Base-by-base conservation (phyloP, 2,113 vertebrate species). In the Xyrauchen texanus region DNA sequence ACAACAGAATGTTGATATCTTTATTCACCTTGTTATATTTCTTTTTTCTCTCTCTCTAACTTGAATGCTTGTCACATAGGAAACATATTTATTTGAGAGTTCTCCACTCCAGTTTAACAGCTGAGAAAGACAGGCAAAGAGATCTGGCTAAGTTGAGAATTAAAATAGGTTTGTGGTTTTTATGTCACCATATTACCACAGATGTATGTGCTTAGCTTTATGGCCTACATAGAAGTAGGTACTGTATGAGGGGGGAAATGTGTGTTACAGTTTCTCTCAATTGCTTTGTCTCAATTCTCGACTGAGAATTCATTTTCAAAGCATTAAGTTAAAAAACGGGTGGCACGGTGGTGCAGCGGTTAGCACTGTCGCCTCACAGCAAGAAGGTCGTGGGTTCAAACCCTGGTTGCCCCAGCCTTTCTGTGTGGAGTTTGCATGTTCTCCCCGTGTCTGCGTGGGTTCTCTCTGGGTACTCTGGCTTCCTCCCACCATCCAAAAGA, bases 71-170 rank as follows among this genome's bases (percentile, higher is more conserved):
- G 53, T 78, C 12, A 10, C 0, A 3, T 10, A 68, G 7, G 46
- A 67, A 53, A 79, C 65, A 76, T 7, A 16, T 75, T 64, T 49
- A 34, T 68, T 71, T 74, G 62, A 85, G 83, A 83, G 45, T 58
- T 76, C 79, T 55, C 78, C 75, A 81, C n/a, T n/a, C n/a, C n/a
- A n/a, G n/a, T n/a, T n/a, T 11, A 68, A 15, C 69, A 67, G 68
- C 10, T 47, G 68, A 72, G n/a, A 53, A 57, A 45, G 60, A 68
- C 65, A 61, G 34, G 60, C 15, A 53, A 34, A 63, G 16, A 69
- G 6, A 68, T 5, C 21, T 10, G 11, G 55, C 0, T 13, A 10
- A 70, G 68, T 8, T 42, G 1, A 10, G 13, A n/a, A 21, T 4
- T 1, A 69, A 7, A 4, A 4, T 70, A 4, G 7, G 21, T 70